Percentiles rank a stretch among this genome's conserved stretches.
These are phyloP conservation scores for Acanthaster planci DNA, from an alignment of 35 echinoderm and acorn worm genomes.

Conservation along the genomic window DNA sequence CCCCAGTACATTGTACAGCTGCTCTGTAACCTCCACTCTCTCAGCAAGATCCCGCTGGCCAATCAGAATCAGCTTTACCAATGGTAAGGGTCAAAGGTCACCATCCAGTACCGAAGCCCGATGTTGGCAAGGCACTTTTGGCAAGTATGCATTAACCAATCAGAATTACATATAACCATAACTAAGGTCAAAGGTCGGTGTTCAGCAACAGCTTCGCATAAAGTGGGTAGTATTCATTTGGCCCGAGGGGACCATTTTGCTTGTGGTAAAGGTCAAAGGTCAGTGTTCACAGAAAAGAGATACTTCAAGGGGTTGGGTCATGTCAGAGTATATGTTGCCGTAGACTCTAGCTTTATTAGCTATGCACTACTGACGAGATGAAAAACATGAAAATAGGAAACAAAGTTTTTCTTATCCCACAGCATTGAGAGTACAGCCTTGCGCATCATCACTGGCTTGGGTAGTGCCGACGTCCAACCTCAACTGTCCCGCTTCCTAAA, in stretches of 20 bases:
- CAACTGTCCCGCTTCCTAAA: constrained; percentile 86
- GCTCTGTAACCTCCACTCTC: constrained; percentile 68
- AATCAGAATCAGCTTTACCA: constrained; percentile 93
- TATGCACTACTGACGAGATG: no score
- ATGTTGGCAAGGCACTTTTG: no score
- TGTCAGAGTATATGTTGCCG: no score
- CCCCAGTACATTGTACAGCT: constrained; percentile 94
- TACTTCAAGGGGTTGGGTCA: no score
- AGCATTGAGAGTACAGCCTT: constrained; percentile 96
- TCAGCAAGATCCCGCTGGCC: constrained; percentile 79
- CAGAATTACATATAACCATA: no score
- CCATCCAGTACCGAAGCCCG: background rate
- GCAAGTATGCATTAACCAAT: no score
- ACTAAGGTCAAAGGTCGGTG: no score
- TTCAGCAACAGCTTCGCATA: no score
- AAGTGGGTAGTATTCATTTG: no score
- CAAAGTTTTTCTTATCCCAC: background rate
- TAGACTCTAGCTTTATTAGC: no score
- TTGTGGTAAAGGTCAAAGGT: background rate
- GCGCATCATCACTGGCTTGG: constrained; percentile 86
- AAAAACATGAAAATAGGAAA: no score
- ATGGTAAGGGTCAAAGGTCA: constrained; percentile 67
- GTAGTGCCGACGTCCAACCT: constrained; percentile 86
- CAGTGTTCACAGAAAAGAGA: background rate
- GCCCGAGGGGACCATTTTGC: no score